Evolutionary conservation across 2,797 vertebrate genomes (phyloP), one percentile per base, ranked within the genome.

Genomic region (Bradypodion pumilum): DNA sequence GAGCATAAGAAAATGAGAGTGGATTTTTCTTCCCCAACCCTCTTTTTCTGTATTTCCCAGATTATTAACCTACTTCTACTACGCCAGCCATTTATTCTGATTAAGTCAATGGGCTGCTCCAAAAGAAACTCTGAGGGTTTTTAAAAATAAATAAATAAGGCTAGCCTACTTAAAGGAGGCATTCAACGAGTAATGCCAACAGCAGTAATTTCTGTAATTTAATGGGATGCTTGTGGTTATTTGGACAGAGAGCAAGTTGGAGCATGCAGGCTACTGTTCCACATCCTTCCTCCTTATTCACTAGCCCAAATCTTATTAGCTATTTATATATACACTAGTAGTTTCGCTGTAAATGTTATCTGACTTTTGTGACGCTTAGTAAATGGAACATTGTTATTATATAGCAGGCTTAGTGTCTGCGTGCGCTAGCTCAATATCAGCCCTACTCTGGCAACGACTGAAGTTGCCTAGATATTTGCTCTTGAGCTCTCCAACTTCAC

Each of bases 381-480:
- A 37, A 81, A 65, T 37, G 29, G 25, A 69, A 37, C 72, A 1
- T 23, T 70, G 32, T 40, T 79, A 65, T 40, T 63, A 19, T 77
- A 83, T 25, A 52, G 63, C 21, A 76, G 7, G 23, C 32, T 21
- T 62, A 66, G 46, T 16, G 1, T 59, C 32, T 56, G 16, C 62
- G 8, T 5, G 56, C 80, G 56, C 70, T 88, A 60, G 49, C 78
- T 1, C 21, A 70, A 56, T 89, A 52, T 27, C 76, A 56, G 7
- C 40, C 80, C 70, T 82, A 87, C 9, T 46, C 60, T 83, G 19
- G 32, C 62, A 0, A 60, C n/a, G 29, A 0, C 56, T 83, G 77
- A 35, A 69, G 59, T 80, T 37, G 80, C 86, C 81, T 7, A 1
- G 35, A 40, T 88, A 87, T 82, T 87, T 84, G 56, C 69, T 49